phyloP scores from a whole-genome alignment of 2,797 vertebrate species.

The Malacoraja senta region DNA sequence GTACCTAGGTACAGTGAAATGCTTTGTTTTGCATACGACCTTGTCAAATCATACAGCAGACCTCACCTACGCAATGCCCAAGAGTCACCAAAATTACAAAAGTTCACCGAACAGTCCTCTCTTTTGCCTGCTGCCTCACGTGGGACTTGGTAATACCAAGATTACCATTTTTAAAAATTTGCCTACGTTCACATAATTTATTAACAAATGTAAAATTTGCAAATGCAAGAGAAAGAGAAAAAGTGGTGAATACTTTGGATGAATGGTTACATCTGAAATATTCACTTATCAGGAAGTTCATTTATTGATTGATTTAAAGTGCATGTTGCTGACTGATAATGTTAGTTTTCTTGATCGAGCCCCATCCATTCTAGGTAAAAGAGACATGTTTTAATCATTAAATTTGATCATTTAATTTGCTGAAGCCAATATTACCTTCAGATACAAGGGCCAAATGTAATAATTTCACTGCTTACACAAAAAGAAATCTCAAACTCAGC shows the following conservation, averaged over 20 bases:
- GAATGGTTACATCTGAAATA: not conserved
- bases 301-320: not conserved
- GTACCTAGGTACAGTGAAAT: no score
- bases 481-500: not conserved
- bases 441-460: not conserved
- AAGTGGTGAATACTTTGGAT: not conserved
- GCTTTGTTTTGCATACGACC: no score
- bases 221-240: not conserved
- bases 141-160: no score
- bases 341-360: not conserved
- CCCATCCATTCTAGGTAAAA: not conserved
- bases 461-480: not conserved
- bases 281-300: not conserved
- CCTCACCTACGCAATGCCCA: no score
- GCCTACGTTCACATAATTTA: not conserved
- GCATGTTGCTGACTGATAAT: not conserved
- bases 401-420: not conserved
- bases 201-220: not conserved
- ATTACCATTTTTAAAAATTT: not conserved
- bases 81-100: no score
- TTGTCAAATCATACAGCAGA: no score
- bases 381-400: constrained; percentile 12
- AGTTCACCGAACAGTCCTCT: no score
- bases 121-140: no score
- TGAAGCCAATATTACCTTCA: not conserved